Base-by-base conservation (phyloP, 2,113 vertebrate genomes). In the Pollachius pollachius region DNA sequence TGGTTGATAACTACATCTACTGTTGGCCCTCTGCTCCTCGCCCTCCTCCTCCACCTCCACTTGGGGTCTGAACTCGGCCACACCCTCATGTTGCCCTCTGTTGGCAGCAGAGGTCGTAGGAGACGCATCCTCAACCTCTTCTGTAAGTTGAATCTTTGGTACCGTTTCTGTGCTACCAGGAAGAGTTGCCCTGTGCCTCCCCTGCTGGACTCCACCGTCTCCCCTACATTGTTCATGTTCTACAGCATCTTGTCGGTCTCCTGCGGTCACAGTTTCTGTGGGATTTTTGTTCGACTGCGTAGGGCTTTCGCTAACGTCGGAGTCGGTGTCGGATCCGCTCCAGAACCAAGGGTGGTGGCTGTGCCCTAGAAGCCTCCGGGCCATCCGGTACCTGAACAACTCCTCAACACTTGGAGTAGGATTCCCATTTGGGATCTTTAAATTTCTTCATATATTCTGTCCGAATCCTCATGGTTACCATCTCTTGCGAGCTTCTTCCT, bases 391-490 rank as follows among this genome's bases (percentile, higher is more conserved):
- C 63, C 85, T 93, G 81, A 95, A 87, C 92, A 95, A 90, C 82
- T 97, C 96, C 66, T 94, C 93, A 98, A 82, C 96, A 97, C 68
- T 92, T 93, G 18, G 86, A 84, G 81, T 92, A 96, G 1, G 93
- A 92, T 56, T 96, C 97, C 96, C 96, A 97, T 84, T 95, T 92
- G 4, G 96, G 97, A 70, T 96, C 95, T 78, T 94, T 95, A 83
- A 94, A 98, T 65, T 94, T 94, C 91, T 96, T 96, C 96, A 96
- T 98, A 81, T 98, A 97, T 86, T 98, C 96, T 17, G 94, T 96
- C 52, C 92, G 88, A 52, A 92, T 85, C 75, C 86, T 90, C 74
- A 90, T 94, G n/a, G 85, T 88, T 73, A 92, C 87, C 92, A 93
- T 93, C 27, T 76, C 83, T 12, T 52, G 17, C 12, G 5, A 62